Evolutionary conservation across 2,797 vertebrate genomes (phyloP).

Genomic region (Apogon hyalosoma): DNA sequence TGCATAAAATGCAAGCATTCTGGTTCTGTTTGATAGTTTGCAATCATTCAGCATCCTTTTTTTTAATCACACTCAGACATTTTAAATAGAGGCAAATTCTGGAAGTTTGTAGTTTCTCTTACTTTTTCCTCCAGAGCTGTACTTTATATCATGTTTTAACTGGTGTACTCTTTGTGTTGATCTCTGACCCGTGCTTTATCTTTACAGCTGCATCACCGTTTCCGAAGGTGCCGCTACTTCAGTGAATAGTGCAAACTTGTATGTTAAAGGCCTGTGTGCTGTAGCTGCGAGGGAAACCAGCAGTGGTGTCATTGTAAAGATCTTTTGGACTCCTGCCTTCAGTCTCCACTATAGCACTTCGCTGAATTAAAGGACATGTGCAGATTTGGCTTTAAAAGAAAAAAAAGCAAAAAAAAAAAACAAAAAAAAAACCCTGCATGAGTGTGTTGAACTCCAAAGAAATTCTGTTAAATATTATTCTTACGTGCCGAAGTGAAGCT

Average conservation of each 20-base stretch:
- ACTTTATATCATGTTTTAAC: slow-evolving; percentile 11
- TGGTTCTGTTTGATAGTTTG: no score
- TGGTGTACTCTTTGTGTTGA: slow-evolving; percentile 5
- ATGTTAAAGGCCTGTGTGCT: slow-evolving; percentile 2
- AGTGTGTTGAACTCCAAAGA: slow-evolving; percentile 30
- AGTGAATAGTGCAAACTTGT: slow-evolving; percentile 14
- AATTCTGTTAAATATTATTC: slow-evolving; percentile 29
- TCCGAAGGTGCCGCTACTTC: slow-evolving; percentile 30
- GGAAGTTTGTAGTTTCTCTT: no score
- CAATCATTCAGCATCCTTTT: no score
- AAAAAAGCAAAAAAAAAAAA: slow-evolving; percentile 5
- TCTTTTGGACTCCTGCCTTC: slow-evolving; percentile 9
- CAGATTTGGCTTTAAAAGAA: slow-evolving; percentile 14
- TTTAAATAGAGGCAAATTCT: no score
- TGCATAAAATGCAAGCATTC: no score
- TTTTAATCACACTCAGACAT: no score
- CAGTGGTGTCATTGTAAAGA: neutral
- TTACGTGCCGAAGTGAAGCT: slow-evolving; percentile 25
- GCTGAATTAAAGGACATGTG: slow-evolving; percentile 1
- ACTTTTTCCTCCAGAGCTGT: neutral
- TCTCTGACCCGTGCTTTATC: slow-evolving; percentile 20
- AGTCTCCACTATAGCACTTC: slow-evolving; percentile 12
- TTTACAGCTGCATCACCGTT: slow-evolving; percentile 6
- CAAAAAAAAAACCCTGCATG: slow-evolving; percentile 1
- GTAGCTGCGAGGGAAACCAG: slow-evolving; percentile 13